Evolutionary conservation across 2,888 invertebrate genomes (phyloP).

Genomic region (Clivina fossor): DNA sequence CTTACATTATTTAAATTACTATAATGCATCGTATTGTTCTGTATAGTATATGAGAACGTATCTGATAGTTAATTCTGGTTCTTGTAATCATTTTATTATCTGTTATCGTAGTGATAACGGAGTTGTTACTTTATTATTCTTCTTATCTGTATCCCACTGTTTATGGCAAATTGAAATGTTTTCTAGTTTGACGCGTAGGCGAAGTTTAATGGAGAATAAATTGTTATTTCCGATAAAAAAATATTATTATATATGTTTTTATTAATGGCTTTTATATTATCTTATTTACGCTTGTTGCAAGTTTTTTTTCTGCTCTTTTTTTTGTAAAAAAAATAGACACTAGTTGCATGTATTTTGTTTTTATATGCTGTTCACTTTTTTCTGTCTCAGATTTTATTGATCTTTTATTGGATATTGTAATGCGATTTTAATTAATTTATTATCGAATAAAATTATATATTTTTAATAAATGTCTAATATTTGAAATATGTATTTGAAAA

Average conservation of each 20-base stretch:
- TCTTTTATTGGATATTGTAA: too few species aligned
- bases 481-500: too few species aligned
- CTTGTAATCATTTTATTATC: constrained; percentile 33
- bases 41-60: background rate
- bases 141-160: constrained; percentile 27
- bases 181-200: constrained; percentile 21
- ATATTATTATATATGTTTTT: constrained; percentile 24
- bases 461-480: too few species aligned
- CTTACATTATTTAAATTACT: too few species aligned
- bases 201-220: constrained; percentile 26
- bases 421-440: too few species aligned
- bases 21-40: too few species aligned
- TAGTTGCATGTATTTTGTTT: too few species aligned
- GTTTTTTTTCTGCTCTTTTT: too few species aligned
- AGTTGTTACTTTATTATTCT: constrained; percentile 26
- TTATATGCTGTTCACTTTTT: too few species aligned
- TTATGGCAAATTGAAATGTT: constrained; percentile 31
- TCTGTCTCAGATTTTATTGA: too few species aligned
- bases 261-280: constrained; percentile 24
- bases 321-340: too few species aligned
- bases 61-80: constrained; percentile 26
- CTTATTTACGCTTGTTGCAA: constrained; percentile 17
- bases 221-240: constrained; percentile 23
- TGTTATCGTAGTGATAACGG: constrained; percentile 26
- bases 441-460: too few species aligned